Conservation (phyloP, 2,888 invertebrate species). For the Ichneumoninae sp. region DNA sequence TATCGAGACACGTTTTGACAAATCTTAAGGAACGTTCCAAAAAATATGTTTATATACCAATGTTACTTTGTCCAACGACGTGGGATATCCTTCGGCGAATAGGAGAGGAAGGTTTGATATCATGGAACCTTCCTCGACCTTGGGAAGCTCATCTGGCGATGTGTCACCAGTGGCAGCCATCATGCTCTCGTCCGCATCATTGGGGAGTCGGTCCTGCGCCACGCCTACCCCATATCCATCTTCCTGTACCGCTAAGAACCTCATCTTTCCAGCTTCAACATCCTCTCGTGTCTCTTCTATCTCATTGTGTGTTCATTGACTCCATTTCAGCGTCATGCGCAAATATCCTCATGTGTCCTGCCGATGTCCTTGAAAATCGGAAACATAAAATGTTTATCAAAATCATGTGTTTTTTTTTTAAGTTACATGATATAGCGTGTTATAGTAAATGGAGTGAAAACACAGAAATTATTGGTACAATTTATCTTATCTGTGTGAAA, state of each 20-base stretch:
- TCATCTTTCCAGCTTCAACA: slow-evolving; percentile 77
- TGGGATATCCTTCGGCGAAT: slow-evolving; percentile 90
- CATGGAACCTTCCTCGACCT: slow-evolving; percentile 85
- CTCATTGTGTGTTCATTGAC: slow-evolving; percentile 43
- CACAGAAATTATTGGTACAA: neutral
- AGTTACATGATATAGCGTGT: neutral
- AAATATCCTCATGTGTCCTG: slow-evolving; percentile 24
- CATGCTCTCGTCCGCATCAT: slow-evolving; percentile 76
- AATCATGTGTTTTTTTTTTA: neutral
- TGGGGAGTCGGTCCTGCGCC: slow-evolving; percentile 76
- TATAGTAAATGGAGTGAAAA: neutral
- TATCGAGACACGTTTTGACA: too few relatives aligned
- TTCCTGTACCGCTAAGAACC: slow-evolving; percentile 80
- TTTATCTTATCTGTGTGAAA: neutral
- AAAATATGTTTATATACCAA: slow-evolving; percentile 78
- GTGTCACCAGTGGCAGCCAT: slow-evolving; percentile 78
- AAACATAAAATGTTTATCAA: neutral
- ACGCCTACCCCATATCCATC: slow-evolving; percentile 78
- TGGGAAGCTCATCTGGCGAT: slow-evolving; percentile 72
- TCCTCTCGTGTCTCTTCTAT: slow-evolving; percentile 58
- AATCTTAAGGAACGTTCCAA: neutral
- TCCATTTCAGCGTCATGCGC: neutral
- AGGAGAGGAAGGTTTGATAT: slow-evolving; percentile 90
- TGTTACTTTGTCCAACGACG: slow-evolving; percentile 88
- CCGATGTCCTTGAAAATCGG: slow-evolving; percentile 27